Conservation (phyloP, 2,113 vertebrate species). For the Dromaius novaehollandiae region DNA sequence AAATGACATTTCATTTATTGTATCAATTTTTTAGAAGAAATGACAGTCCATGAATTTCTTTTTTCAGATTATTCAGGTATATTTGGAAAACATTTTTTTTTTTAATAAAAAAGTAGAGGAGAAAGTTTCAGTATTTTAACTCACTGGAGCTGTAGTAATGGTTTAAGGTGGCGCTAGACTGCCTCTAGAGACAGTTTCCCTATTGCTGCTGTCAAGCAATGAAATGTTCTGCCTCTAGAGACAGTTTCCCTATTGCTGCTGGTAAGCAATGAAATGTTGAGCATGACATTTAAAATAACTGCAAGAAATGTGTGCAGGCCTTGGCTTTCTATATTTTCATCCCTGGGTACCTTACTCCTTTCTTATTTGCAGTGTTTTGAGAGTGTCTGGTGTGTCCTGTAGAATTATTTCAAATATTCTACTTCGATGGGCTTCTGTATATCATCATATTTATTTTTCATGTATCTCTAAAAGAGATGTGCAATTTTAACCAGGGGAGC, state of each 20-base stretch:
- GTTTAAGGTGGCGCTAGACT: not conserved
- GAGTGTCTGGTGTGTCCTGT: not conserved
- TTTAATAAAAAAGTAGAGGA: not conserved
- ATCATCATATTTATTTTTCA: not conserved
- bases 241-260: not conserved
- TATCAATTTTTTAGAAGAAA: not conserved
- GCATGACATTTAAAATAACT: not conserved
- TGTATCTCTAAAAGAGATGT: not conserved
- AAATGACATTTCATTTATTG: constrained; percentile 17
- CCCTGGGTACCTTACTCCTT: not conserved
- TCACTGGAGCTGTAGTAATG: not conserved
- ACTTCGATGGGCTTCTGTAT: not conserved
- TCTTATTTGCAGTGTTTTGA: not conserved
- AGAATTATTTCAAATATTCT: not conserved
- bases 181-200: not conserved
- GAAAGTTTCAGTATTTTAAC: not conserved
- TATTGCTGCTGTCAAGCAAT: not conserved
- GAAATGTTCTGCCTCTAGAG: not conserved
- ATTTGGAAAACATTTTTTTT: not conserved
- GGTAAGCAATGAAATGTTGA: not conserved
- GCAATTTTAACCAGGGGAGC: not conserved
- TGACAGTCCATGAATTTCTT: not conserved
- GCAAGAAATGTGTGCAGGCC: not conserved
- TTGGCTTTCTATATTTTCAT: not conserved
- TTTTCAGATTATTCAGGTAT: not conserved